Conservation (phyloP, 2,888 invertebrate species). For the Melieria crassipennis region DNA sequence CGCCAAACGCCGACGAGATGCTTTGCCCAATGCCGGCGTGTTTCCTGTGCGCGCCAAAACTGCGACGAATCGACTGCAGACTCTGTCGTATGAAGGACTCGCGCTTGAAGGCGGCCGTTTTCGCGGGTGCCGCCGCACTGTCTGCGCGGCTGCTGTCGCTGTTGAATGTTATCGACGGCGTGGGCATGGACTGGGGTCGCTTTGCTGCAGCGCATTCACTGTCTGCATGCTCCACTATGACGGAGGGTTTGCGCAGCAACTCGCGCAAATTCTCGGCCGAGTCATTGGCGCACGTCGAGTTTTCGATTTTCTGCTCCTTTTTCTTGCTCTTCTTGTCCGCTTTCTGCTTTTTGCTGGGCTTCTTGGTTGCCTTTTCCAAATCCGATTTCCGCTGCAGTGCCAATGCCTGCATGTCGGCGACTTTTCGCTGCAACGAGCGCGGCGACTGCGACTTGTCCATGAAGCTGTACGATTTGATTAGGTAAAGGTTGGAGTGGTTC, state of each 20-base stretch:
- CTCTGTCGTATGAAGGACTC: conserved; percentile 59
- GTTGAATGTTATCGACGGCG: conserved; percentile 8
- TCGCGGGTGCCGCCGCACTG: conserved; percentile 30
- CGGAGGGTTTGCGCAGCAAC: conserved; percentile 38
- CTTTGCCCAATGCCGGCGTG: conserved; percentile 18
- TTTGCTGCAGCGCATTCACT: conserved; percentile 19
- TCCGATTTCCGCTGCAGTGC: not conserved
- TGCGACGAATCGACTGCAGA: conserved; percentile 57
- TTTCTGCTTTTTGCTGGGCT: conserved; percentile 23
- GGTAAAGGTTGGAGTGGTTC: conserved; percentile 44
- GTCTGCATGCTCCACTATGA: conserved; percentile 27
- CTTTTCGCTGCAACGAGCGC: conserved; percentile 6
- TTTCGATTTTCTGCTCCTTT: conserved; percentile 34
- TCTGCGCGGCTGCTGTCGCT: conserved; percentile 18
- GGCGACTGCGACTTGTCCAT: conserved; percentile 38
- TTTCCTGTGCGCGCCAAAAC: conserved; percentile 53
- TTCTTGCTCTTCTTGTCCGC: not conserved
- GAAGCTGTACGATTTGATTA: conserved; percentile 47
- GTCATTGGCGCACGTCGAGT: conserved; percentile 33
- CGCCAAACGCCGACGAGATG: conserved; percentile 37
- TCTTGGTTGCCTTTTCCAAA: conserved; percentile 8
- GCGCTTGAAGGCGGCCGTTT: conserved; percentile 46
- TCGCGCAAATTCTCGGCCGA: conserved; percentile 31
- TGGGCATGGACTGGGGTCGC: conserved; percentile 51
- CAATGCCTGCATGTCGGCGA: conserved; percentile 15